Evolutionary conservation across 53 echinoderm and acorn worm genomes (phyloP).

Genomic region (Pentamera pediparva): DNA sequence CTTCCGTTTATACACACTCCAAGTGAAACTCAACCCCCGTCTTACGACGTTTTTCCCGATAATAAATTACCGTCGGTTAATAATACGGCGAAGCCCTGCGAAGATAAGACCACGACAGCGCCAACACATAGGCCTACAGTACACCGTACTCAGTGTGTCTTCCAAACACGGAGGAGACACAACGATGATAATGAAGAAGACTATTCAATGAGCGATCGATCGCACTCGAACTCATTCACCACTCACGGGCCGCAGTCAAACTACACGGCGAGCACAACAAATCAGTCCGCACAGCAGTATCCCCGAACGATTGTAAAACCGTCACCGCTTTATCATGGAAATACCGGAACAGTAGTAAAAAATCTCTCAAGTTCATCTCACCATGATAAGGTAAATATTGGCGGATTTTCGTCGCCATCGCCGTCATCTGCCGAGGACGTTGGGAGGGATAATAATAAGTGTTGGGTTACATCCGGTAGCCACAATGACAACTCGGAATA

Average conservation of each 20-base stretch:
- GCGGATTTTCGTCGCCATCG: conserved; percentile 36
- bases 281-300: not conserved
- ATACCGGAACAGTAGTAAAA: not conserved
- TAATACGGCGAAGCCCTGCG: conserved; percentile 32
- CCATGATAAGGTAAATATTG: conserved; percentile 26
- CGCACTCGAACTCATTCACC: conserved; percentile 10
- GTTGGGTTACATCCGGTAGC: conserved; percentile 7
- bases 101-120: conserved; percentile 13
- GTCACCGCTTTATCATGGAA: conserved; percentile 16
- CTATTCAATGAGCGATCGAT: not conserved
- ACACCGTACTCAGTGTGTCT: not conserved
- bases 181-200: conserved; percentile 29
- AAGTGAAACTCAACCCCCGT: conserved; percentile 10
- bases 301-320: conserved; percentile 16
- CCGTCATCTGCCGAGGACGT: no score
- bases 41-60: not conserved
- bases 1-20: conserved; percentile 21
- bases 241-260: conserved; percentile 4
- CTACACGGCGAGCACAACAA: not conserved
- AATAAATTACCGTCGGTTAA: conserved; percentile 31
- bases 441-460: conserved; percentile 11
- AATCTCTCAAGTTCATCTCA: not conserved
- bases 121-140: conserved; percentile 1
- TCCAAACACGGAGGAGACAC: conserved; percentile 22
- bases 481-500: not conserved